Evolutionary conservation across 2,113 vertebrate species (phyloP).

Genomic region (Phodopus roborovskii): DNA sequence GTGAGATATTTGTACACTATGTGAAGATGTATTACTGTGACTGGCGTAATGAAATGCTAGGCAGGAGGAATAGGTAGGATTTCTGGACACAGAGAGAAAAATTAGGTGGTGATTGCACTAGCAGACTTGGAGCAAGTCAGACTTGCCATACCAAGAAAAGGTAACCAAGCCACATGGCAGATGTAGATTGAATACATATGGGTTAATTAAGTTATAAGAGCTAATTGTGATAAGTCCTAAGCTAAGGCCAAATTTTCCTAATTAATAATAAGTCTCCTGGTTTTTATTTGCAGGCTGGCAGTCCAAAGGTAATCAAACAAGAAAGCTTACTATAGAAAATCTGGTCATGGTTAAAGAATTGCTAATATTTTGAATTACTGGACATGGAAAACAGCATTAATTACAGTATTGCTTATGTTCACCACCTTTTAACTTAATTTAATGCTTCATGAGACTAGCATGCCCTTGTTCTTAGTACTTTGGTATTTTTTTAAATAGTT

Average conservation of each 20-base stretch:
- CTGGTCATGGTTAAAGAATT: background rate
- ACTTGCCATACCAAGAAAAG: background rate
- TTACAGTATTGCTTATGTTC: background rate
- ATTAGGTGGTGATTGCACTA: background rate
- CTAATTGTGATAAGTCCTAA: background rate
- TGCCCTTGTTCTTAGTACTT: background rate
- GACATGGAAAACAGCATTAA: background rate
- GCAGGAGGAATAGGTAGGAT: no score
- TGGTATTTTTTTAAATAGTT: conserved; percentile 20
- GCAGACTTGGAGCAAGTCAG: background rate
- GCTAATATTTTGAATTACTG: conserved; percentile 3
- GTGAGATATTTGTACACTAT: background rate
- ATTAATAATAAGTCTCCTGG: background rate
- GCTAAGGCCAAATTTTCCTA: background rate
- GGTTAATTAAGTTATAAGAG: background rate
- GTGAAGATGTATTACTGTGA: no score
- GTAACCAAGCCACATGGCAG: background rate
- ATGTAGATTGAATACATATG: background rate
- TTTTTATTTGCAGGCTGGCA: background rate
- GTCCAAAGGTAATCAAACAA: background rate
- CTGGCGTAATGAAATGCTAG: no score
- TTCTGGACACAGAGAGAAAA: background rate
- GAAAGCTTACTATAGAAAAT: background rate
- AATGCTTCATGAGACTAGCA: background rate
- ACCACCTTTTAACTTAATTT: conserved; percentile 23